phyloP scores from a whole-genome alignment of 1,140 invertebrate genomes.

The Drosophila suzukii region DNA sequence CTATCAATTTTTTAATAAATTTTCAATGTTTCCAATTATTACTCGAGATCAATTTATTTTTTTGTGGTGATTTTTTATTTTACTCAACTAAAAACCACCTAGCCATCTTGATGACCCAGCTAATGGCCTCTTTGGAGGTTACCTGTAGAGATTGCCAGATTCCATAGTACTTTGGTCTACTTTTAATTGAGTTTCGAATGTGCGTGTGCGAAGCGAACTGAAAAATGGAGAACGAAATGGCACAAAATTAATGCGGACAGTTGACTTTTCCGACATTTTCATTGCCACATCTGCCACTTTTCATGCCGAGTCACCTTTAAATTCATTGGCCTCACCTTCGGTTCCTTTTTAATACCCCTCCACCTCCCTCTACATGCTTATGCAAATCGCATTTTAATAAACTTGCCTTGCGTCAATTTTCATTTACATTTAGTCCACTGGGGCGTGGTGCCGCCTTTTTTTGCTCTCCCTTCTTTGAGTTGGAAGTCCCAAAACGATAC shows the following conservation, averaged over 20 bases:
- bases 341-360: too few species aligned
- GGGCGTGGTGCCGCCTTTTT: conserved; percentile 34
- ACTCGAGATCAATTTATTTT: too few species aligned
- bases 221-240: conserved; percentile 23
- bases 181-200: conserved; percentile 75
- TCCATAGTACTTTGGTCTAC: conserved; percentile 35
- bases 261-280: conserved; percentile 57
- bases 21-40: too few species aligned
- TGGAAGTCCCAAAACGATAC: conserved; percentile 49
- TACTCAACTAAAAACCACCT: neutral
- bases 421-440: conserved; percentile 76
- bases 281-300: conserved; percentile 45
- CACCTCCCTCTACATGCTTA: conserved; percentile 56
- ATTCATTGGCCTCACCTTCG: conserved; percentile 41
- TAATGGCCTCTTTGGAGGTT: conserved; percentile 3
- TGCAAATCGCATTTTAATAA: conserved; percentile 82
- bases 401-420: conserved; percentile 80
- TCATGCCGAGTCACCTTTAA: conserved; percentile 32
- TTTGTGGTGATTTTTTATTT: too few species aligned
- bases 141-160: conserved; percentile 34
- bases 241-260: conserved; percentile 66
- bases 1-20: too few species aligned
- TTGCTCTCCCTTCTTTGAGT: neutral
- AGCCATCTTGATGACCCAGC: conserved; percentile 1
- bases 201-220: conserved; percentile 48